Evolutionary conservation across 2,113 vertebrate species (phyloP), one percentile per base, ranked within the genome.

Genomic region (Patagioenas fasciata): DNA sequence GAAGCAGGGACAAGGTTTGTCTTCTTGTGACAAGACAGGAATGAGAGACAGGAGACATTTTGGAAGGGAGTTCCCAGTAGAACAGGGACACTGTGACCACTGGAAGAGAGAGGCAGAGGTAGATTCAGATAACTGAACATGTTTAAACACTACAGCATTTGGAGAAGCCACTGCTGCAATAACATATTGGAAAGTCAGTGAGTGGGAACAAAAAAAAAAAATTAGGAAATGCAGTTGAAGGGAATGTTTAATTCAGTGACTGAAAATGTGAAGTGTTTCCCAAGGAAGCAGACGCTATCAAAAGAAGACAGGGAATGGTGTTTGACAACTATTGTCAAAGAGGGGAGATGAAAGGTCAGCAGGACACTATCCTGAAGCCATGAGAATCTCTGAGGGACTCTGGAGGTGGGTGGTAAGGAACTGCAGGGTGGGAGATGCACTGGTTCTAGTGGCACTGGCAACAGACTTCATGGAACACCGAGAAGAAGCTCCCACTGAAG

Each of bases 391-490:
- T 0, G 1, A 42, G 36, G n/a, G n/a, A 64, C 19, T 78, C 29
- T 64, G 66, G 31, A 67, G 19, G 36, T 15, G 14, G 23, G 9
- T 44, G 19, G 6, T 42, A 72, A 73, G 38, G 28, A 74, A 42
- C 19, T 4, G 6, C 0, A 2, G 29, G 7, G 3, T 66, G n/a
- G 26, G 14, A 60, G 14, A n/a, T 5, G 9, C 1, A 0, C 38
- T 75, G 31, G 15, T 47, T 57, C 3, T 1, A 62, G 66, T 42
- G 44, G 11, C 44, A 70, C 47, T 53, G 44, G 9, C 70, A 85
- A 11, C 9, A 64, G 56, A 48, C 15, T 78, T 78, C 29, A 42
- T 6, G 28, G 58, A 32, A 6, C 23, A 64, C 29, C 34, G 42
- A 53, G 47, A 60, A 51, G 44, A 31, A 57, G 44, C 14, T 88